Evolutionary conservation across 92 coral and sea anemone genomes (phyloP), one percentile per base, ranked within the genome.

Genomic region (Palythoa heliodiscus): DNA sequence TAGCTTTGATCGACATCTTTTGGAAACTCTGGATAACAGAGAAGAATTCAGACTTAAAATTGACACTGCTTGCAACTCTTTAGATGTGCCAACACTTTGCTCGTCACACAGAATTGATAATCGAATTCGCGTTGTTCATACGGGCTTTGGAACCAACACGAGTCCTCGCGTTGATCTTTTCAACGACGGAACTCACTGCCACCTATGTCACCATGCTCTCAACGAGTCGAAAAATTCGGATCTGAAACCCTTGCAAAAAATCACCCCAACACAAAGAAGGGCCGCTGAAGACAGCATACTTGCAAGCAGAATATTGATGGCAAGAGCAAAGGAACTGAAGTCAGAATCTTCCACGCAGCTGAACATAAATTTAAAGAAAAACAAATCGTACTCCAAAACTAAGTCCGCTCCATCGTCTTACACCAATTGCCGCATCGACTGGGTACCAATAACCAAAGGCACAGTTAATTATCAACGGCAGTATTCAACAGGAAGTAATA

Each of bases 361-460:
- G 55, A 23, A 93, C 89, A 61, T 86, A 43, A 15, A 79, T 76
- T 29, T 29, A 29, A 24, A 88, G 83, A 70, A 92, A 86, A 70
- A 48, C 55, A 38, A 91, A 73, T 86, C 91, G 19, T 11, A 19
- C 85, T 15, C 77, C 4, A 80, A 80, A 50, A 80, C 22, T 12
- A 80, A 47, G 57, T 66, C 73, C 11, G 3, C 81, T 15, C n/a
- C 17, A 23, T n/a, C 40, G 47, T 64, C 3, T 23, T 24, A 23
- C 58, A 24, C 64, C 16, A 13, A 87, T 52, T 57, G 86, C 55
- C 82, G 90, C 22, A 90, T 97, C 66, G 96, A 97, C 85, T 97
- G 99, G 99, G 89, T 95, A 15, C 99, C 99, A 1, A 97, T 97
- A n/a, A 96, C 99, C 4, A 91, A 92, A 24, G 94, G 91, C 69